Conservation (phyloP, 2,797 vertebrate genomes). For the Echiichthys vipera region DNA sequence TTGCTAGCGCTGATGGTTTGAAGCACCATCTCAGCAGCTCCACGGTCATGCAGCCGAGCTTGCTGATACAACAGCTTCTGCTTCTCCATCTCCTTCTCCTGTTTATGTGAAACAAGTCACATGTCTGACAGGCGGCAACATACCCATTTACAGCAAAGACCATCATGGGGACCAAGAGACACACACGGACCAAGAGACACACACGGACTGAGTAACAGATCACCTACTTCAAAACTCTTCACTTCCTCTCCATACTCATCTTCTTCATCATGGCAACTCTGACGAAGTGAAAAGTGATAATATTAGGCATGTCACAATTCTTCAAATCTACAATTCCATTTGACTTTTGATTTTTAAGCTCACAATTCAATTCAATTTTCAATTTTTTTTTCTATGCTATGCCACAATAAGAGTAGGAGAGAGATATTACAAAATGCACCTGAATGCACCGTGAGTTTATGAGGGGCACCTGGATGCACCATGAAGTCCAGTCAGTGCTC, state of each 20-base stretch:
- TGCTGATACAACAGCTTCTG: conserved; percentile 97
- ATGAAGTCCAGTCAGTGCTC: no score
- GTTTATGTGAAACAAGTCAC: conserved; percentile 37
- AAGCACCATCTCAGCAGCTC: conserved; percentile 96
- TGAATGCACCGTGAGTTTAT: no score
- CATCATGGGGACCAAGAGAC: conserved; percentile 2
- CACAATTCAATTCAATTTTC: no score
- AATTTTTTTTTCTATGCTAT: no score
- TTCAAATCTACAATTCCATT: no score
- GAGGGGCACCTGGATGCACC: no score
- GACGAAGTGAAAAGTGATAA: conserved; percentile 13
- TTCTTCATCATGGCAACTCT: conserved; percentile 97
- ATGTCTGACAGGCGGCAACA: background rate
- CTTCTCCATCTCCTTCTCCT: conserved; percentile 99
- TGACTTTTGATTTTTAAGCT: no score
- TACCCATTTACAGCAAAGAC: background rate
- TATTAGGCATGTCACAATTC: no score
- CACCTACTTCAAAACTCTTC: conserved; percentile 96
- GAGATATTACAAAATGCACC: no score
- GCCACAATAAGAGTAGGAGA: no score
- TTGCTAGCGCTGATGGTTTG: conserved; percentile 97
- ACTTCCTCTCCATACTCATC: conserved; percentile 95
- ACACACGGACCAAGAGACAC: background rate
- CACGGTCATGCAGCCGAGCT: conserved; percentile 93
- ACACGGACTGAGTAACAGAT: background rate